Evolutionary conservation across 2,888 invertebrate species (phyloP).

Genomic region (Sphinx pinastri): DNA sequence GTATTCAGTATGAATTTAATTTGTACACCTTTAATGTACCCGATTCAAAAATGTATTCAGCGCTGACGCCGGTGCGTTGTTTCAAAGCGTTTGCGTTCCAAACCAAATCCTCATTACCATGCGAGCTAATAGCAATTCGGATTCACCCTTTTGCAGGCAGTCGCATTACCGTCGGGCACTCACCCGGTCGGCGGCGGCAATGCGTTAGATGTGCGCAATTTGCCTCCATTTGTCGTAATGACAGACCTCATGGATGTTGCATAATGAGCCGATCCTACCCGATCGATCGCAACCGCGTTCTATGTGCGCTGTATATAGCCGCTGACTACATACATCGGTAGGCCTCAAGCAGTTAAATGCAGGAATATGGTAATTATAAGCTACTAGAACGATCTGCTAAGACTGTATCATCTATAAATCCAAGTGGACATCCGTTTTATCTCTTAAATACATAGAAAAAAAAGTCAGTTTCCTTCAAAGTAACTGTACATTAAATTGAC

Average conservation of each 20-base stretch:
- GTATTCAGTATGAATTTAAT: neutral
- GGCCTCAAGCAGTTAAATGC: slow-evolving; percentile 27
- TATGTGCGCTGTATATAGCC: slow-evolving; percentile 24
- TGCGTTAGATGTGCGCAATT: slow-evolving; percentile 82
- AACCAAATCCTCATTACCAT: slow-evolving; percentile 60
- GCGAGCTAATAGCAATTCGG: slow-evolving; percentile 54
- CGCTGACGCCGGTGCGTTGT: slow-evolving; percentile 14
- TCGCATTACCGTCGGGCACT: slow-evolving; percentile 50
- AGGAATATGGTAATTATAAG: slow-evolving; percentile 44
- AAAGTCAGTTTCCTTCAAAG: neutral
- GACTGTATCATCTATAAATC: slow-evolving; percentile 28
- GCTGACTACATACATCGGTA: slow-evolving; percentile 23
- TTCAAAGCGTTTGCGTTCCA: slow-evolving; percentile 23
- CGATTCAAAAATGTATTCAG: slow-evolving; percentile 14
- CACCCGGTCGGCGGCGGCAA: slow-evolving; percentile 51
- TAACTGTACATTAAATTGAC: slow-evolving; percentile 10
- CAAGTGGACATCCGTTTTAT: slow-evolving; percentile 18
- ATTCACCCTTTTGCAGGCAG: slow-evolving; percentile 70
- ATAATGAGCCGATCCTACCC: slow-evolving; percentile 78
- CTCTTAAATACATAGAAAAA: slow-evolving; percentile 17
- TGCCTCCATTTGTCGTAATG: slow-evolving; percentile 81
- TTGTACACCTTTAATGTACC: neutral
- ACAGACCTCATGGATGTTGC: slow-evolving; percentile 78
- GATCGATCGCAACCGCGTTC: slow-evolving; percentile 57
- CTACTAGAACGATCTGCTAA: slow-evolving; percentile 47